These are phyloP conservation scores for Bhutanitis thaidina DNA, from an alignment of 2,888 invertebrate species.

Conservation along the genomic window DNA sequence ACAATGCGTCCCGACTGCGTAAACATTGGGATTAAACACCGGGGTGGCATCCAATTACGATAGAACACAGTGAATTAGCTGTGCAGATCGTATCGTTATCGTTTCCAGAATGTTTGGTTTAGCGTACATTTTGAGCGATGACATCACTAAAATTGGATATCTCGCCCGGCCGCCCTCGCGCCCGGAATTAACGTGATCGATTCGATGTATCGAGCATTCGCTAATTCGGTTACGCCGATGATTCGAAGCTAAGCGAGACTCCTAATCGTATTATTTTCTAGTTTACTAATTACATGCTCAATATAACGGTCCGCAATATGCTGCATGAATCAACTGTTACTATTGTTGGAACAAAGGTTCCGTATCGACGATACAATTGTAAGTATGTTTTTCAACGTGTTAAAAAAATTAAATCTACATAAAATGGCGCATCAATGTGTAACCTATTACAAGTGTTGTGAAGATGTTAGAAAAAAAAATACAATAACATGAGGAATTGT, in stretches of 20 bases:
- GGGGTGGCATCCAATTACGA: constrained; percentile 10
- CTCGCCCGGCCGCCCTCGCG: constrained; percentile 2
- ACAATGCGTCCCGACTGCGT: background rate
- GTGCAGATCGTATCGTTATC: constrained; percentile 14
- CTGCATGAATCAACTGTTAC: background rate
- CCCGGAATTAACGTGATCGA: constrained; percentile 11
- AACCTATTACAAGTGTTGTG: no score
- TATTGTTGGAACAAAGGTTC: no score
- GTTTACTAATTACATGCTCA: constrained; percentile 13
- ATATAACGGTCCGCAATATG: constrained; percentile 9
- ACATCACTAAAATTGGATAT: constrained; percentile 18
- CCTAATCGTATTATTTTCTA: constrained; percentile 13
- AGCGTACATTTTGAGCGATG: constrained; percentile 18
- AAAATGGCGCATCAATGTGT: no score
- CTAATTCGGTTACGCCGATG: constrained; percentile 18
- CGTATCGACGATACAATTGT: no score
- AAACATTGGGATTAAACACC: constrained; percentile 3
- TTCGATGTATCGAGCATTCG: constrained; percentile 11
- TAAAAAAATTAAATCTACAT: no score
- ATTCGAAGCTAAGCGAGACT: constrained; percentile 9
- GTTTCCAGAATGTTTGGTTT: constrained; percentile 15
- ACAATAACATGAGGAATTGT: no score
- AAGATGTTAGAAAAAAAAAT: no score
- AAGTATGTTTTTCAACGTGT: no score
- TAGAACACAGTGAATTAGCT: constrained; percentile 15